Evolutionary conservation across 2,113 vertebrate genomes (phyloP), one percentile per base, ranked within the genome.

Genomic region (Trogon melanurus): DNA sequence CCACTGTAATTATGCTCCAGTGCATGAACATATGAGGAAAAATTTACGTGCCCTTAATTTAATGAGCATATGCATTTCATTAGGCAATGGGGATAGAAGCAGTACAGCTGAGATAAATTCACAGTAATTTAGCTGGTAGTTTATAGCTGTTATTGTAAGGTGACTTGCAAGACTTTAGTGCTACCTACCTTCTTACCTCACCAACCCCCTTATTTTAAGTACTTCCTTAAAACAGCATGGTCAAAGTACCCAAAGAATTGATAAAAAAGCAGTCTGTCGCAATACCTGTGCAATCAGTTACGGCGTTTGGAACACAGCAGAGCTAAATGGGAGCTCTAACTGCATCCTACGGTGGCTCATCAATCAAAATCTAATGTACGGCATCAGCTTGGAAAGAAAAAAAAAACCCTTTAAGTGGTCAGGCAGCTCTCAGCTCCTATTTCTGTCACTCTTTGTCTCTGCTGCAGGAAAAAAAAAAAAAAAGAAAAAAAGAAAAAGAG

Each of bases 1-100:
- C 67, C 32, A 50, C 41, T 89, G 56, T 87, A 79, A 82, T 92
- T 87, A 50, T 61, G 34, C 11, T 89, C 36, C 13, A 82, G 57
- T 73, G 54, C 54, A 32, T 79, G 79, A 79, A 85, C 93, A 85
- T 87, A 72, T 47, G 61, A 91, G 82, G 78, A 82, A 41, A 69
- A 76, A 93, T 94, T 79, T 91, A 58, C 62, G 66, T 76, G 67
- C 62, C 44, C 64, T 73, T 83, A 53, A 73, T 87, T 47, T 54
- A 73, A 50, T 34, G 51, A 96, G 66, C 74, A 29, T 58, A 29
- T 61, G 73, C 32, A 85, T 92, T 93, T 61, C 67, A 58, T 76
- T 73, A 92, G 67, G 57, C 83, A 34, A 2, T 0, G 2, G 36
- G 34, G 9, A 38, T 14, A 48, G 69, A 47, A 79, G 20, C 27